Percentiles rank a stretch among this genome's conserved stretches.
phyloP scores from a whole-genome alignment of 2,888 invertebrate genomes.

The Pecten maximus region DNA sequence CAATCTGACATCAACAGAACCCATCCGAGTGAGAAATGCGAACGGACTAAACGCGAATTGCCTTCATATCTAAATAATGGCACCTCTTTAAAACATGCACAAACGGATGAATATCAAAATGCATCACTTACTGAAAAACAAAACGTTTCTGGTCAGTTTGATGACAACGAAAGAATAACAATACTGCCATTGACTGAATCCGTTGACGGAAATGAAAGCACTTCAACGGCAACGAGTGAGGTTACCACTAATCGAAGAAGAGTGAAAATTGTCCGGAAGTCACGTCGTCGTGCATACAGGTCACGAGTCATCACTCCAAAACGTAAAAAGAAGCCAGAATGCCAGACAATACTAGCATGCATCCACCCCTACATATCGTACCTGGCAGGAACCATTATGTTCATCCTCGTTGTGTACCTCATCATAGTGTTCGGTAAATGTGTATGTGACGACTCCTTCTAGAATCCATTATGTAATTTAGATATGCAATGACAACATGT shows the following conservation, averaged over 20 bases:
- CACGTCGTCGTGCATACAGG: background rate
- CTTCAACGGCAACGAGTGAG: background rate
- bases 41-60: conserved; percentile 7
- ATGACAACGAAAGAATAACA: background rate
- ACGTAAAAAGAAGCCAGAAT: conserved; percentile 1
- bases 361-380: conserved; percentile 49
- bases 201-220: background rate
- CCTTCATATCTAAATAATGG: background rate
- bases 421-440: conserved; percentile 53
- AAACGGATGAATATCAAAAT: background rate
- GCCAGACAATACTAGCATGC: conserved; percentile 45
- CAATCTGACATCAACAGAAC: background rate
- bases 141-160: background rate
- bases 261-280: background rate
- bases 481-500: background rate
- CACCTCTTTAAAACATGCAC: background rate
- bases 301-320: background rate
- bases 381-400: conserved; percentile 48
- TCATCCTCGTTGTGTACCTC: conserved; percentile 45
- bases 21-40: background rate
- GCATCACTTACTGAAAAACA: background rate
- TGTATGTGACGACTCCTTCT: conserved; percentile 53
- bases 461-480: background rate
- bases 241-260: background rate
- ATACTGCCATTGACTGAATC: background rate